Evolutionary conservation across 1,140 invertebrate species (phyloP).

Genomic region (Neodiprion lecontei): DNA sequence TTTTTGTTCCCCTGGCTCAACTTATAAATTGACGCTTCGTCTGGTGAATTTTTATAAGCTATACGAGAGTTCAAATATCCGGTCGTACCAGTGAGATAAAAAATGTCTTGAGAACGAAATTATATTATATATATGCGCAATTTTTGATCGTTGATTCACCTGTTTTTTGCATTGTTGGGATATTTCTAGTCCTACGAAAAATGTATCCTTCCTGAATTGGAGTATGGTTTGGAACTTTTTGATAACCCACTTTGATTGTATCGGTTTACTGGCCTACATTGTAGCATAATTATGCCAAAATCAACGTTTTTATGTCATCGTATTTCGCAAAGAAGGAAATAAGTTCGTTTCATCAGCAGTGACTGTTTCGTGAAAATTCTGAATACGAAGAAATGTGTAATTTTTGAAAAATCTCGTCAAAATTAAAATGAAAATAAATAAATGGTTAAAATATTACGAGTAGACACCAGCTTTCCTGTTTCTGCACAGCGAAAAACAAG

Average conservation of each 20-base stretch:
- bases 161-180: no score
- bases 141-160: background rate
- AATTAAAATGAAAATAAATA: background rate
- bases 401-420: no score
- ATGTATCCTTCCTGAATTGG: no score
- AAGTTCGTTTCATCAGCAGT: background rate
- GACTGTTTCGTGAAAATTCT: background rate
- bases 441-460: background rate
- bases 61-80: background rate
- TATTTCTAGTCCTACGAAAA: no score
- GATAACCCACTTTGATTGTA: no score
- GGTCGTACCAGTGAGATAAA: background rate
- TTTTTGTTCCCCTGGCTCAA: background rate
- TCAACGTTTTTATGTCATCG: no score
- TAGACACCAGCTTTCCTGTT: background rate
- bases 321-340: no score
- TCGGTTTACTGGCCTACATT: no score
- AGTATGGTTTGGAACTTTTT: no score
- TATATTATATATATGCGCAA: background rate
- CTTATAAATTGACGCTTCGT: background rate
- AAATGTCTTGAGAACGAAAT: background rate
- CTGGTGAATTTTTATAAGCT: conserved; percentile 3
- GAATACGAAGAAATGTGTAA: no score
- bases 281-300: no score
- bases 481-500: background rate